Base-by-base conservation (phyloP, 2,888 invertebrate species). In the Cheilosia pagana region DNA sequence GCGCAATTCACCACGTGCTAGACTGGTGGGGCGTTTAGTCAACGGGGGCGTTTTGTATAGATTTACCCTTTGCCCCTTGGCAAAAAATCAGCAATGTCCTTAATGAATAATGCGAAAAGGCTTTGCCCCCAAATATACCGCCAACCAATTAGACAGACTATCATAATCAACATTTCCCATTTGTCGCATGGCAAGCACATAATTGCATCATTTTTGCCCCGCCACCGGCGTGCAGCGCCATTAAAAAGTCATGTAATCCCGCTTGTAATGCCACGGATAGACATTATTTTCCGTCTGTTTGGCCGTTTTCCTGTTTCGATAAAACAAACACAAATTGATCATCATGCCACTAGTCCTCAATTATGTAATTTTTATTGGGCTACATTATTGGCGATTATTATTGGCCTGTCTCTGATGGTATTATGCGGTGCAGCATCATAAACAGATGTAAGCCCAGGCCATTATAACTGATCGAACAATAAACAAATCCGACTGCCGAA, bases 301-400 rank as follows among this genome's bases (percentile, higher is more conserved):
- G 67, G 48, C 72, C 10, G 63, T 57, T 71, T 85, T 85, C 75
- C 85, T 75, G 85, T 53, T 76, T 85, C 85, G 85, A 85, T 85
- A 85, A 81, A 65, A 63, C 63, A 35, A 71, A 65, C 70, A 50
- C 67, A 85, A 85, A 81, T 81, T 81, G 85, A 85, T 81, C 75
- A 76, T 75, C 75, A 71, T 75, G 75, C 85, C 79, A 81, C 75
- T 71, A 85, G 81, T 85, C 75, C 43, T 81, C 85, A 85, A 81
- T 85, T 75, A 85, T 81, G 71, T 81, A 81, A 85, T 85, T 81
- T 85, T 81, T 85, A 85, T 85, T 85, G 67, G 70, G 79, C 79
- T 79, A 75, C 74, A 83, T 79, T 83, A 75, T 75, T 65, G 79
- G 68, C 60, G 59, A 75, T 85, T 79, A 77, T 71, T 71, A 74